These are phyloP conservation scores for Clitarchus hookeri DNA, from an alignment of 2,888 invertebrate genomes.

Conservation along the genomic window DNA sequence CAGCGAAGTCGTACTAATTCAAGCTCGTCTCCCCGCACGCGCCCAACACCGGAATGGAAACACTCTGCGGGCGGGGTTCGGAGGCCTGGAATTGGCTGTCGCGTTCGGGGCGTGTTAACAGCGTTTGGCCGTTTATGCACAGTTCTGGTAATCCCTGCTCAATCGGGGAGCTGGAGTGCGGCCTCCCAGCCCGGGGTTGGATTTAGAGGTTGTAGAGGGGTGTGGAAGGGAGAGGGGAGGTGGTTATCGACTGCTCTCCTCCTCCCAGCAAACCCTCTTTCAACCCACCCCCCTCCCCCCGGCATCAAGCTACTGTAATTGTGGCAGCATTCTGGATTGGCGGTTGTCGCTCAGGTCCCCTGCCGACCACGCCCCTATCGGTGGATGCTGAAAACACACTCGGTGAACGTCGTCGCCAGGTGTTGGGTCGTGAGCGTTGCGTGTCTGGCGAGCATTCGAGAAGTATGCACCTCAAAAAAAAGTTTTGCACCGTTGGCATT, in stretches of 20 bases:
- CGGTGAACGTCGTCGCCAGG: too few species aligned
- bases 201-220: neutral
- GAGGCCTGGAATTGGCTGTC: neutral
- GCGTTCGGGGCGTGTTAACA: neutral
- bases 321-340: neutral
- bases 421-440: too few species aligned
- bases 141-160: neutral
- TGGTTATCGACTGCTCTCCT: conserved; percentile 10
- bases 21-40: neutral
- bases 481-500: too few species aligned
- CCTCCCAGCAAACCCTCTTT: neutral
- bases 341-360: too few species aligned
- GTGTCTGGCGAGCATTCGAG: too few species aligned
- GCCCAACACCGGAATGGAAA: neutral
- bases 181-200: neutral
- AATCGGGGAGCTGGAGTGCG: neutral
- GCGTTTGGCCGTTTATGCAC: neutral
- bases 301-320: neutral
- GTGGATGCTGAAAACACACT: too few species aligned
- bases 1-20: neutral
- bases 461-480: too few species aligned
- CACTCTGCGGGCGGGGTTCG: neutral
- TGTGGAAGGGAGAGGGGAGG: neutral
- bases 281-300: neutral
- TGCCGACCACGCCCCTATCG: too few species aligned